Base-by-base conservation (phyloP, 1,140 invertebrate genomes). In the Ericerus pela region DNA sequence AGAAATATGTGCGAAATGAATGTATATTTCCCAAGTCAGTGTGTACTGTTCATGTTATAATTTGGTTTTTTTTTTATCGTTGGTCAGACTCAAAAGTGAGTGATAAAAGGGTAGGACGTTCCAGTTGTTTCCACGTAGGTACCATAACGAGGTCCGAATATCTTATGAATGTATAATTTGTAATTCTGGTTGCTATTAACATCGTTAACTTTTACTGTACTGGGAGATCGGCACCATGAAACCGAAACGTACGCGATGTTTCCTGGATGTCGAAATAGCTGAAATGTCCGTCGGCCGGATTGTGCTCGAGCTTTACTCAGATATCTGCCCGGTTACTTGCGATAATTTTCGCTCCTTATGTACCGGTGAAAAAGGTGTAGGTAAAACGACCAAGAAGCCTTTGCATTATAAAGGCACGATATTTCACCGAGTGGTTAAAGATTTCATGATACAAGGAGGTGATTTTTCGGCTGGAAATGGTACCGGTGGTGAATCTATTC, bases 261-360 rank as follows among this genome's bases (percentile, higher is more conserved):
- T 87, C 69, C 93, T 97, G 72, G 94, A 97, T 67, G 81, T 98
- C 30, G 81, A 84, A 53, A 88, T 98, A 57, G 93, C 89, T 43
- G 88, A 85, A 2, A 72, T 93, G 55, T 76, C 78, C 58, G 83
- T 83, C 53, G 94, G 94, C 10, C 76, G 92, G 56, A 84, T 99
- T 65, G 84, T 94, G 26, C 95, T 98, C 67, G 93, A 97, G 67
- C 72, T 99, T 0, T 97, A 85, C 72, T 82, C 81, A 59, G 90
- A 97, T 73, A 78, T 87, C 52, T 89, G 87, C 47, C 94, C 95
- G 1, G 89, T 89, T 69, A 96, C 93, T 0, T 87, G 84, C 22
- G 89, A 95, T 65, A 97, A 97, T 69, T 98, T 97, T 69, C 78
- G 89, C 47, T 78, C 83, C 1, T 72, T 97, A 30, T 96, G 92